phyloP scores from a whole-genome alignment of 2,888 invertebrate genomes.

The Acronicta leporina region DNA sequence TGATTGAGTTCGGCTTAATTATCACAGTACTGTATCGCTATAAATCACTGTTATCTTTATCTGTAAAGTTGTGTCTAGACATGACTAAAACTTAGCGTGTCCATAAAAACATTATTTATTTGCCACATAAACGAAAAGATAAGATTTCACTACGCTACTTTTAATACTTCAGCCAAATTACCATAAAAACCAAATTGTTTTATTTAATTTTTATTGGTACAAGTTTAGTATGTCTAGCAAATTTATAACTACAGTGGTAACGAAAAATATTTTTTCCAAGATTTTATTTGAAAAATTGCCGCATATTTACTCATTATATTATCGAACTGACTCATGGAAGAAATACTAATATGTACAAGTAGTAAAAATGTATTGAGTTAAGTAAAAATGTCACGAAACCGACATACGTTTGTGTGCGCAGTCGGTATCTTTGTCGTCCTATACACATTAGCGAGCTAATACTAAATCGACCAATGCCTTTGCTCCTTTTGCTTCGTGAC shows the following conservation, averaged over 20 bases:
- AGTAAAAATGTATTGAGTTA: constrained; percentile 50
- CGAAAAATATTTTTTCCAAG: constrained; percentile 27
- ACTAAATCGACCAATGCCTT: constrained; percentile 63
- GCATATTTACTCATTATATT: constrained; percentile 41
- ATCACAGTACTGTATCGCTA: constrained; percentile 5
- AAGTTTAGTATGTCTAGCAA: constrained; percentile 11
- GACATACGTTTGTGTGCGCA: constrained; percentile 34
- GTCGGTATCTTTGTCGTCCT: constrained; percentile 68
- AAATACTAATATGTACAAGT: constrained; percentile 53
- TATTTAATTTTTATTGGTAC: constrained; percentile 31
- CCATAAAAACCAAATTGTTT: constrained; percentile 18
- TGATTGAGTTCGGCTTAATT: too few species aligned
- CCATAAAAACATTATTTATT: constrained; percentile 35
- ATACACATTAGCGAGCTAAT: constrained; percentile 70
- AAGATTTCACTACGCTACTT: constrained; percentile 26
- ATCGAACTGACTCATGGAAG: constrained; percentile 25
- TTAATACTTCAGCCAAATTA: constrained; percentile 18
- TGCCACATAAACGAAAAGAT: constrained; percentile 36
- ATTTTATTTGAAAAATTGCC: constrained; percentile 39
- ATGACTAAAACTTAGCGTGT: constrained; percentile 37
- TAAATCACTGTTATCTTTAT: not conserved
- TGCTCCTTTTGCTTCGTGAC: constrained; percentile 71
- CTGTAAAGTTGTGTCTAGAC: constrained; percentile 12
- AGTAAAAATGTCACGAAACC: constrained; percentile 53
- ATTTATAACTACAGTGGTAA: constrained; percentile 8